Percentiles rank a stretch among this genome's conserved stretches.
Conservation (phyloP, 1,140 invertebrate species). For the Lepidostoma basale region DNA sequence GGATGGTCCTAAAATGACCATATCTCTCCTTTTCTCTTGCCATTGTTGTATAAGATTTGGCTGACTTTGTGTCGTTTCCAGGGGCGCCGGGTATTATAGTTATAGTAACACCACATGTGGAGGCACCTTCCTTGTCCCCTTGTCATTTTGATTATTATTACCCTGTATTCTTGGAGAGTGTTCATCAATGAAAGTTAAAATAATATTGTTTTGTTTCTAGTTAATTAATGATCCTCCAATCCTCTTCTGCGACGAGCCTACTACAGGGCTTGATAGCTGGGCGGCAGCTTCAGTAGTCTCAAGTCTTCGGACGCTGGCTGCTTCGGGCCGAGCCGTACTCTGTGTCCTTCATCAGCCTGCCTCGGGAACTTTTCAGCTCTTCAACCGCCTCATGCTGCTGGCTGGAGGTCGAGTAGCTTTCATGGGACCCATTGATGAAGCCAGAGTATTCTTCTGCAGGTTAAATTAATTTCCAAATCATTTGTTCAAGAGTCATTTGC, state of each 20-base stretch:
- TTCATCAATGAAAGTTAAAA: too few species aligned
- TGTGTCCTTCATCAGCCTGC: conserved; percentile 89
- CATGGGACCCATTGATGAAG: conserved; percentile 72
- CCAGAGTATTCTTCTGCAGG: conserved; percentile 69
- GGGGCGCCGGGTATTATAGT: too few species aligned
- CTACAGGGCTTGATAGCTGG: conserved; percentile 82
- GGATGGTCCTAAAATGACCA: too few species aligned
- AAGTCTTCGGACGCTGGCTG: conserved; percentile 69
- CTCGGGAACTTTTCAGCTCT: conserved; percentile 81
- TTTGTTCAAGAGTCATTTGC: too few species aligned
- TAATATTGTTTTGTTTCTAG: conserved; percentile 58
- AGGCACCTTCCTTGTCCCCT: too few species aligned
- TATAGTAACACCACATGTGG: too few species aligned
- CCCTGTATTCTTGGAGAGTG: conserved; percentile 32
- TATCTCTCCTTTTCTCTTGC: background rate
- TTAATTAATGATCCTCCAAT: conserved; percentile 77
- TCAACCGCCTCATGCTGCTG: conserved; percentile 79
- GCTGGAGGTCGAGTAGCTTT: conserved; percentile 81
- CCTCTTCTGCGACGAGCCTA: conserved; percentile 84
- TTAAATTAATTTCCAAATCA: too few species aligned
- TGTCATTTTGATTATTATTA: too few species aligned
- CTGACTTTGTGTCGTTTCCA: too few species aligned
- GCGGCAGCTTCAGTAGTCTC: conserved; percentile 76
- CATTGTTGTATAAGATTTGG: background rate
- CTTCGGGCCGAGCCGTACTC: conserved; percentile 75